Evolutionary conservation across 2,797 vertebrate genomes (phyloP), one percentile per base, ranked within the genome.

Genomic region (Ctenopoma multispine): DNA sequence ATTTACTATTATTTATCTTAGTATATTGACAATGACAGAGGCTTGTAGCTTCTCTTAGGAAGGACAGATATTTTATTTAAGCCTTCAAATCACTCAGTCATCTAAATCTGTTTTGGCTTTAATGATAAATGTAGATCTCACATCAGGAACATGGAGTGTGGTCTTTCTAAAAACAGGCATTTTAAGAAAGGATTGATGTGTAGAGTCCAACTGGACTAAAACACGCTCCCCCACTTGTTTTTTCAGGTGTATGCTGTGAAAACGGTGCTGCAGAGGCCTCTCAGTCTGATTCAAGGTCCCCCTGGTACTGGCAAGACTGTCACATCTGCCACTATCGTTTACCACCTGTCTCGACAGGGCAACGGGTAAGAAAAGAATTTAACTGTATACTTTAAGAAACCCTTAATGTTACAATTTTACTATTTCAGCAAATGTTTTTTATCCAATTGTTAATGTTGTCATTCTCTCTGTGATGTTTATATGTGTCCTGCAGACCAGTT

Each of bases 261-360:
- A 92, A 99, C 98, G 0, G 98, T 99, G 69, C 93, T 99, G 67
- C 98, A 99, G 87, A 95, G 98, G 70, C 98, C 98, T 0, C 93
- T 99, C 80, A 99, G 98, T 91, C 96, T 99, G 58, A 99, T 99
- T 88, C 98, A 99, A 90, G 98, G 97, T 8, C 97, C 98, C 0
- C 97, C 98, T 3, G 98, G 98, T 59, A 99, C 98, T 0, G 98
- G 98, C 17, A 99, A 99, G 79, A 99, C 98, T 0, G 98, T 99
- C 82, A 99, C 98, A 3, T 99, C 98, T 0, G 98, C 98, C 69
- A 99, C 98, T 21, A 97, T 99, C 0, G 98, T 99, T 43, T 99
- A 99, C 83, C 98, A 99, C 81, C 94, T 99, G 87, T 98, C 98
- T 8, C 95, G 98, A 58, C 98, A 99, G 90, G 97, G 98, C 91